Percentiles rank a stretch among this genome's conserved stretches.
Evolutionary conservation across 2,888 invertebrate species (phyloP).

Genomic region (Fragum fragum): DNA sequence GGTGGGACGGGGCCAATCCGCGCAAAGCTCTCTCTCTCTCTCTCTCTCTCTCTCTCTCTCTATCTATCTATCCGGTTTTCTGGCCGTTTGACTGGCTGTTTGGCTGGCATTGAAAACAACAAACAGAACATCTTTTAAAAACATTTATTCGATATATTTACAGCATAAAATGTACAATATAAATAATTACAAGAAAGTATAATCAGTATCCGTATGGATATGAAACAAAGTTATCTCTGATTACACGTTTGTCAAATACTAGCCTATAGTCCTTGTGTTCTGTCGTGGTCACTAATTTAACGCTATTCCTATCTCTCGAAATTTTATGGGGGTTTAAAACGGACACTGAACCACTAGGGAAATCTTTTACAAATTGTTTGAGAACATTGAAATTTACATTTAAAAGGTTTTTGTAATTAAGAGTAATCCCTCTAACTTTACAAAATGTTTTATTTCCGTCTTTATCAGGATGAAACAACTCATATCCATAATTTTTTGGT

Average conservation of each 20-base stretch:
- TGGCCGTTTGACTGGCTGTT: too few relatives aligned
- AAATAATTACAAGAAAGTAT: background rate
- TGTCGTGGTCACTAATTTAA: background rate
- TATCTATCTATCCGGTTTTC: too few relatives aligned
- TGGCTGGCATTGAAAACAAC: too few relatives aligned
- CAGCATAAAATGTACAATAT: background rate
- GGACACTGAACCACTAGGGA: constrained; percentile 3
- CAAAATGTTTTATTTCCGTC: constrained; percentile 29
- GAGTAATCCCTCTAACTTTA: constrained; percentile 38
- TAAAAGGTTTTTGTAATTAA: constrained; percentile 29
- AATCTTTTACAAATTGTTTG: background rate
- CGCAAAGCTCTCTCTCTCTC: too few relatives aligned
- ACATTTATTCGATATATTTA: background rate
- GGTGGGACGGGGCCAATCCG: too few relatives aligned
- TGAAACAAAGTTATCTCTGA: constrained; percentile 22
- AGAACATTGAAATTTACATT: constrained; percentile 23
- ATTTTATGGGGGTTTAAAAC: constrained; percentile 37
- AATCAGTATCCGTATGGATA: constrained; percentile 33
- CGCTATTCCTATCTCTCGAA: constrained; percentile 15
- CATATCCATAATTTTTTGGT: constrained; percentile 84
- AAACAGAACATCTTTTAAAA: too few relatives aligned
- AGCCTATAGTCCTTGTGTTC: constrained; percentile 42
- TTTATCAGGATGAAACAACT: constrained; percentile 36
- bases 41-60: too few relatives aligned
- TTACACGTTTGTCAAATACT: constrained; percentile 50